Conservation (phyloP, 2,888 invertebrate genomes). For the Rugalucina vietnamica region DNA sequence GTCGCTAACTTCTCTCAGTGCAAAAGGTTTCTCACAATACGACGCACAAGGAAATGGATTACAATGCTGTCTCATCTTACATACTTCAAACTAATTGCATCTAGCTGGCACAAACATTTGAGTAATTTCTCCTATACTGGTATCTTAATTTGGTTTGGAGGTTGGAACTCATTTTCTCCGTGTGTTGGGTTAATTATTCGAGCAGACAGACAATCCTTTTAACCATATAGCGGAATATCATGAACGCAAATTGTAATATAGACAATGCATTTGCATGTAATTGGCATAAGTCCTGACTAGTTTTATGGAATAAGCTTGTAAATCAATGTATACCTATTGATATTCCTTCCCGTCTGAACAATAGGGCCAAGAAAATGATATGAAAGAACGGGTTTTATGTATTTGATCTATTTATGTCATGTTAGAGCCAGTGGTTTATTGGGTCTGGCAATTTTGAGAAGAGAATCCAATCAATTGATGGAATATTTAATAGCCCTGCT, state of each 20-base stretch:
- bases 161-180: background rate
- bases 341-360: background rate
- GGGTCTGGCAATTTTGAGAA: background rate
- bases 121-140: too few relatives aligned
- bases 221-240: background rate
- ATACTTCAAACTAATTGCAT: too few relatives aligned
- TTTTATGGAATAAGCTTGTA: background rate
- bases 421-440: background rate
- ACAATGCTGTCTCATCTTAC: too few relatives aligned
- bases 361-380: background rate
- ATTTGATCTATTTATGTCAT: background rate
- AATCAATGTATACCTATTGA: background rate
- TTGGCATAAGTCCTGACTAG: background rate
- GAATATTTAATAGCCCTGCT: background rate
- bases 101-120: too few relatives aligned
- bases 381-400: background rate
- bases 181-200: background rate
- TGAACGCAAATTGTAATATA: background rate
- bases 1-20: too few relatives aligned
- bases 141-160: too few relatives aligned
- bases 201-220: background rate
- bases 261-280: background rate
- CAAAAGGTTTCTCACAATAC: too few relatives aligned
- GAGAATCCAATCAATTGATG: background rate
- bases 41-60: too few relatives aligned